These are phyloP conservation scores for Eulimnadia texana DNA, from an alignment of 1,140 invertebrate genomes.

Conservation along the genomic window DNA sequence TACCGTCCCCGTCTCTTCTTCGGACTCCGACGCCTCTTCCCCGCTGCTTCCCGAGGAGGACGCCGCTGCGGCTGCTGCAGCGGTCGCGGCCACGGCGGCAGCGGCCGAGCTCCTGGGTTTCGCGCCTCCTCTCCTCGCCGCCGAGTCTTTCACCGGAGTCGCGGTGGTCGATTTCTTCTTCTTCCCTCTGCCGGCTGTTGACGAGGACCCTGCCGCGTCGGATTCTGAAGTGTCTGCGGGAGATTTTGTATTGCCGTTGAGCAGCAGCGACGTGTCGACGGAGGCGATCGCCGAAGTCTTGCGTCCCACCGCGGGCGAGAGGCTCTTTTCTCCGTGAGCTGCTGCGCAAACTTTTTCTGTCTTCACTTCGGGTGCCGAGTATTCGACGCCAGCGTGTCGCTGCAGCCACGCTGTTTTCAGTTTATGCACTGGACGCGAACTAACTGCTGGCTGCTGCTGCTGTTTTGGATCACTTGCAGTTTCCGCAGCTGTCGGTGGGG, in stretches of 20 bases:
- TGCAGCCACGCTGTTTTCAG: slow-evolving; percentile 83
- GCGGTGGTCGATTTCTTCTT: background rate
- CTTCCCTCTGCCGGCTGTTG: background rate
- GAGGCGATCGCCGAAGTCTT: background rate
- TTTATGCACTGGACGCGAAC: slow-evolving; percentile 43
- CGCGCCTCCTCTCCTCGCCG: background rate
- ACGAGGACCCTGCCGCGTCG: background rate
- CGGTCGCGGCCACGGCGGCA: slow-evolving; percentile 43
- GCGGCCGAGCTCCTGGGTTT: background rate
- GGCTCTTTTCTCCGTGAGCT: too few species aligned
- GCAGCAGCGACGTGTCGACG: too few species aligned
- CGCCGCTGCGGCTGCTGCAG: slow-evolving; percentile 26
- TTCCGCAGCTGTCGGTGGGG: background rate
- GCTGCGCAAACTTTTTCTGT: background rate
- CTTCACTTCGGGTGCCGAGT: background rate
- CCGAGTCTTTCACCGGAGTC: background rate
- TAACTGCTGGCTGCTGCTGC: slow-evolving; percentile 15
- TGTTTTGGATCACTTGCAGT: background rate
- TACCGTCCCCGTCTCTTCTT: background rate
- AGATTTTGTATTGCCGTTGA: too few species aligned
- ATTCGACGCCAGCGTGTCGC: slow-evolving; percentile 46
- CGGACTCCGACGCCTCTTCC: background rate
- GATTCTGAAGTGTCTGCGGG: background rate
- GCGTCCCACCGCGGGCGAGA: background rate
- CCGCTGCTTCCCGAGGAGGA: background rate